Percentiles rank a stretch among this genome's conserved stretches.
These are phyloP conservation scores for Homarus gammarus DNA, from an alignment of 2,888 invertebrate species.

Conservation along the genomic window DNA sequence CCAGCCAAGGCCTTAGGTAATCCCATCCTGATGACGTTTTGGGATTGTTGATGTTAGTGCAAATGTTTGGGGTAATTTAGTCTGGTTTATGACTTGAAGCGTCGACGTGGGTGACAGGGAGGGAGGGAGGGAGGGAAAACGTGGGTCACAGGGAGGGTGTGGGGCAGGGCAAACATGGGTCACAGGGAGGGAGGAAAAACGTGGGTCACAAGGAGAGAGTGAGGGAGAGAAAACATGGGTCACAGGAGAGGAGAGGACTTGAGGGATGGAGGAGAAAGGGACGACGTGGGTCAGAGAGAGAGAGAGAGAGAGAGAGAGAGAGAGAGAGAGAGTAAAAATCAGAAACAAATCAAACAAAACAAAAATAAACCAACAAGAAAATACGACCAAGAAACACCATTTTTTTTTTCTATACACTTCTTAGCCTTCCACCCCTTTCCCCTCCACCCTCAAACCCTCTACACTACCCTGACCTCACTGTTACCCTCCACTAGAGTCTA, in stretches of 20 bases:
- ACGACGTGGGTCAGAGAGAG: not conserved
- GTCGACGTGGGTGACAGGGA: not conserved
- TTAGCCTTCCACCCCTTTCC: no score
- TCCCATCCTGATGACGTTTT: constrained; percentile 19
- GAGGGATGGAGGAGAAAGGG: not conserved
- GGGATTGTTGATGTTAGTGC: constrained; percentile 25
- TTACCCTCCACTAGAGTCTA: constrained; percentile 14
- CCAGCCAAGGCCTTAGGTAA: not conserved
- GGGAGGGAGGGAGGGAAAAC: not conserved
- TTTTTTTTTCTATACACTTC: no score
- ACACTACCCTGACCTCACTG: not conserved
- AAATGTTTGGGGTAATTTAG: constrained; percentile 1
- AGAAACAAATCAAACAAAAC: no score
- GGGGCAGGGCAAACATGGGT: not conserved
- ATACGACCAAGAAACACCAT: no score
- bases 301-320: not conserved
- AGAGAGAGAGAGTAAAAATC: not conserved
- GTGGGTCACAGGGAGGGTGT: not conserved
- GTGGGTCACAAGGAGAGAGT: no score
- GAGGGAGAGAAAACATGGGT: not conserved
- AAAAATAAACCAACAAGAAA: no score
- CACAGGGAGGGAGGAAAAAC: not conserved
- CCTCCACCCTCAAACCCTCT: no score
- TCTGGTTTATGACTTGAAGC: constrained; percentile 13
- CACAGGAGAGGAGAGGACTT: not conserved